A percentile compares a stretch with the other conserved stretches of the same genome.
phyloP scores from a whole-genome alignment of 2,797 vertebrate species.

The Microcaecilia unicolor region DNA sequence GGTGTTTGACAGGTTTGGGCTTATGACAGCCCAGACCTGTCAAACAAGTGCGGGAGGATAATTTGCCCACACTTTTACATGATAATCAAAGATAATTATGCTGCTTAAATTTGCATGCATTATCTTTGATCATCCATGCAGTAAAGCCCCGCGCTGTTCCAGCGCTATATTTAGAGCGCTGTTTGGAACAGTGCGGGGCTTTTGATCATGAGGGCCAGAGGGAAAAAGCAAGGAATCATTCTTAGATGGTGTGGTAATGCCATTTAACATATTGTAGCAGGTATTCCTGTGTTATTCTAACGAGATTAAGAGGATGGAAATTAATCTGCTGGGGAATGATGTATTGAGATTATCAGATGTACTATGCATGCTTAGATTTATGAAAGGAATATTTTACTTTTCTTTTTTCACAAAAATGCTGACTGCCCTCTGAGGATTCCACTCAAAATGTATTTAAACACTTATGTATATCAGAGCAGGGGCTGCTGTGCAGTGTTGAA shows the following conservation, averaged over 20 bases:
- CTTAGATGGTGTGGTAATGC: conserved; percentile 11
- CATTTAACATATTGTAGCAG: conserved; percentile 24
- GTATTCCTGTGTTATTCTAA: conserved; percentile 25
- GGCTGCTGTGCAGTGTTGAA: not conserved
- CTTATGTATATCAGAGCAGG: conserved; percentile 5
- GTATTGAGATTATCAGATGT: conserved; percentile 14
- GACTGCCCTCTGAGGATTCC: not conserved
- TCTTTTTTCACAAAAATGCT: conserved; percentile 11
- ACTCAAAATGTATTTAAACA: conserved; percentile 2
- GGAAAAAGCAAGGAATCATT: conserved; percentile 10
- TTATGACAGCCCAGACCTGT: too few species aligned
- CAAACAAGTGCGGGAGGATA: too few species aligned
- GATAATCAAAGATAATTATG: too few species aligned
- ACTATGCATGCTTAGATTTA: conserved; percentile 10
- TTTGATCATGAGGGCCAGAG: too few species aligned
- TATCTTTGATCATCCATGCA: too few species aligned
- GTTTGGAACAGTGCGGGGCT: too few species aligned
- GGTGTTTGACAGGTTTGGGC: too few species aligned
- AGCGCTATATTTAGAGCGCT: too few species aligned
- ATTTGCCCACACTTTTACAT: too few species aligned
- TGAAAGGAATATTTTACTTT: conserved; percentile 12
- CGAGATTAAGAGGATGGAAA: conserved; percentile 29
- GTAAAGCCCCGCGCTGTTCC: too few species aligned
- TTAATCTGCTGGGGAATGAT: conserved; percentile 6
- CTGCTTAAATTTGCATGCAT: too few species aligned